These are phyloP conservation scores for Bucco capensis DNA, from an alignment of 2,113 vertebrate species.

Conservation along the genomic window DNA sequence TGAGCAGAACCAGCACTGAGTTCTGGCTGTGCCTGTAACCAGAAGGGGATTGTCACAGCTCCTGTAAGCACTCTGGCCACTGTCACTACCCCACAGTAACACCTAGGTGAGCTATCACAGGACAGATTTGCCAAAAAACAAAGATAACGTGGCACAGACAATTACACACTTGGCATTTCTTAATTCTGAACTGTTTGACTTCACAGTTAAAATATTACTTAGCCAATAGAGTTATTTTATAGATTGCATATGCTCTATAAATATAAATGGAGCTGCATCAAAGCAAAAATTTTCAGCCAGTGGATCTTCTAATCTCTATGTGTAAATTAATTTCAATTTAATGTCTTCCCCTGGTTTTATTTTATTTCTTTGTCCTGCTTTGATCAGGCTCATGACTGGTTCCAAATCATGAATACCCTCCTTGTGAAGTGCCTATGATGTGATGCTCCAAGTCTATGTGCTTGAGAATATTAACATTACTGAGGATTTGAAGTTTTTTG, in stretches of 20 bases:
- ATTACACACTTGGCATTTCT: not conserved
- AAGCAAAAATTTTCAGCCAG: not conserved
- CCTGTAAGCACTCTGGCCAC: rapidly evolving
- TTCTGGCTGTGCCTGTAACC: too few species aligned
- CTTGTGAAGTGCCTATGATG: not conserved
- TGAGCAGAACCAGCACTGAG: not conserved
- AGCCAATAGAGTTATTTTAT: not conserved
- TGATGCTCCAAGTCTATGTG: not conserved
- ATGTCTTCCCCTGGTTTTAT: not conserved
- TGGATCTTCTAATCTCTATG: not conserved
- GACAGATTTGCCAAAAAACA: not conserved
- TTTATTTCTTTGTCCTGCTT: not conserved
- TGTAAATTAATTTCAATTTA: not conserved
- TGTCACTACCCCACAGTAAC: not conserved
- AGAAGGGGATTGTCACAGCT: not conserved
- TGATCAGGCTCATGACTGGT: not conserved
- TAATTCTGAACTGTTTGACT: not conserved
- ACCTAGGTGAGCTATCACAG: not conserved
- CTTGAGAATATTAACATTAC: not conserved
- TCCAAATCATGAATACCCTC: not conserved
- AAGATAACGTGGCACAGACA: not conserved
- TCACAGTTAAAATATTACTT: not conserved
- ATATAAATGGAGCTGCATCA: not conserved
- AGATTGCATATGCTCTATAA: not conserved
- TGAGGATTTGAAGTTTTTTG: not conserved